Evolutionary conservation across 1,140 invertebrate species (phyloP).

Genomic region (Aphis gossypii): DNA sequence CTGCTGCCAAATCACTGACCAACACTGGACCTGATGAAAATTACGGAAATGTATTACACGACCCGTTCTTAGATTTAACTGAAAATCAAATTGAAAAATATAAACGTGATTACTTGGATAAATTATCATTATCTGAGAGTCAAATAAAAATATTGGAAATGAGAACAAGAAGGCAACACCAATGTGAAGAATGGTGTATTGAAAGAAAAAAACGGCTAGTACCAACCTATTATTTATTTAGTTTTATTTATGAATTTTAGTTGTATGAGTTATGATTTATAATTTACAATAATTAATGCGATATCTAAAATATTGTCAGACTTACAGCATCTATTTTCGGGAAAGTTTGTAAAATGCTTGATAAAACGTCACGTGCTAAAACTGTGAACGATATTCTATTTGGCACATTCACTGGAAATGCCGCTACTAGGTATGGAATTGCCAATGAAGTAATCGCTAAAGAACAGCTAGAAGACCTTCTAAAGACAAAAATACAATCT

Average conservation of each 20-base stretch:
- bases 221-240: no score
- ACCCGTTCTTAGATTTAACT: no score
- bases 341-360: no score
- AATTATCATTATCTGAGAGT: neutral
- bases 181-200: neutral
- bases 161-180: neutral
- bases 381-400: neutral
- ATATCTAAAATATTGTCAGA: no score
- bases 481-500: neutral
- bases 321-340: no score
- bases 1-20: neutral
- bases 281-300: no score
- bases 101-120: no score
- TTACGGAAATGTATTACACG: no score
- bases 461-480: neutral
- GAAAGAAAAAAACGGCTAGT: neutral
- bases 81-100: no score
- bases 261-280: no score
- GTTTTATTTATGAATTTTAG: no score
- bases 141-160: neutral
- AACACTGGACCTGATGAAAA: neutral
- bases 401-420: neutral
- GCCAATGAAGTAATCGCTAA: neutral
- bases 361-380: no score
- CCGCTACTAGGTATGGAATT: neutral